Base-by-base conservation (phyloP, 2,888 invertebrate species). In the Microctonus aethiopoides region DNA sequence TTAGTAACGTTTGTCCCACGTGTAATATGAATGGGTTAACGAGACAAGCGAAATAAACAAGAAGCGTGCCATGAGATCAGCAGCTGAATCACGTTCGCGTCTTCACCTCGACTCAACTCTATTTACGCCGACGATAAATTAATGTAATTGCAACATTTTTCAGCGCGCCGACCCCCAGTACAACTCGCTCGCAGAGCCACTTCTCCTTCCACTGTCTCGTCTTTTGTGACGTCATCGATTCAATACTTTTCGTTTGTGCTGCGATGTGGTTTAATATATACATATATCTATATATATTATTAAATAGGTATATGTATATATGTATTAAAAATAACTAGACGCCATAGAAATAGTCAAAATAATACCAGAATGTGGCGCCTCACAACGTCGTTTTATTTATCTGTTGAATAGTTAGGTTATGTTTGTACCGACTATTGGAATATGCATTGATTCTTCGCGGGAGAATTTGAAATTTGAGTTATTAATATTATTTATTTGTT, bases 191-290 rank as follows among this genome's bases (percentile, higher is more conserved):
- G 71, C 73, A 16, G 32, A 51, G 77, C 74, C 75, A 79, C 79
- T 78, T 79, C 81, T 82, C 83, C 81, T 82, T 77, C 82, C 80
- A 80, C 81, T 76, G 75, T 76, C 77, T 80, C 78, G 76, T 79
- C 85, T 84, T 86, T 85, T 85, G 85, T 86, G 85, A 85, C 85
- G 86, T 86, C 86, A 85, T 76, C 81, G 84, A 86, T 84, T 86
- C 86, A 86, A 86, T 86, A 86, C 85, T 86, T 85, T 85, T 85
- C 81, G 76, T 78, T n/a, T 66, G 60, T 68, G 56, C 52, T 51
- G 9, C 10, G n/a, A 20, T 52, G 34, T 54, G 75, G 72, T 46
- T 46, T 4, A 46, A 4, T 46, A 13, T 46, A 5, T 16, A 4
- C 6, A 1, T 20, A n/a, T 39, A 39, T 34, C 34, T 34, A 34